Conservation (phyloP, 2,888 invertebrate genomes). For the Chaetogeoica ovagalla region DNA sequence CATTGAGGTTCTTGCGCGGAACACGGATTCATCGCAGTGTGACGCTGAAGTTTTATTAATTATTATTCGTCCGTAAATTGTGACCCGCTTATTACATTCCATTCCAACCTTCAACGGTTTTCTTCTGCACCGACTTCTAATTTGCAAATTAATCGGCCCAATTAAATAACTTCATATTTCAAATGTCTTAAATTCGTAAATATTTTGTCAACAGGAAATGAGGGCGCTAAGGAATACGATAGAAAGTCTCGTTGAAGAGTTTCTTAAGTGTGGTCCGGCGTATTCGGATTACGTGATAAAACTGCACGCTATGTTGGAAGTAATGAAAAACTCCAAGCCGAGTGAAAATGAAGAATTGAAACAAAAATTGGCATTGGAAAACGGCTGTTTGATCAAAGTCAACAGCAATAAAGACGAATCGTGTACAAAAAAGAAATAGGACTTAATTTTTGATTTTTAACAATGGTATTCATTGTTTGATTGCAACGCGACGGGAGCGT, state of each 20-base stretch:
- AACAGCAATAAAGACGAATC: slow-evolving; percentile 20
- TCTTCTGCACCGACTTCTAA: too few relatives aligned
- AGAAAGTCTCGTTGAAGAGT: slow-evolving; percentile 35
- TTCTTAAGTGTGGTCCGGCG: slow-evolving; percentile 30
- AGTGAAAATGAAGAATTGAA: slow-evolving; percentile 6
- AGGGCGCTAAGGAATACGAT: slow-evolving; percentile 4
- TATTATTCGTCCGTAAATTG: too few relatives aligned
- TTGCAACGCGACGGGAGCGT: background rate
- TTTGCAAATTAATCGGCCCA: too few relatives aligned
- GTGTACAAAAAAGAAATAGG: slow-evolving; percentile 10
- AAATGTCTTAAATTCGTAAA: background rate
- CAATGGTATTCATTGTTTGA: background rate
- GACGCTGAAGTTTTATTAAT: too few relatives aligned
- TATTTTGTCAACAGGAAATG: slow-evolving; percentile 25
- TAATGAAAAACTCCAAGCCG: slow-evolving; percentile 27
- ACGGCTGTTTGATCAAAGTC: slow-evolving; percentile 5
- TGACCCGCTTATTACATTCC: too few relatives aligned
- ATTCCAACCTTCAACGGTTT: too few relatives aligned
- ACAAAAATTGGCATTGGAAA: slow-evolving; percentile 9
- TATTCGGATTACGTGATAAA: slow-evolving; percentile 33
- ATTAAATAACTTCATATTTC: too few relatives aligned
- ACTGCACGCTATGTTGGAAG: slow-evolving; percentile 40
- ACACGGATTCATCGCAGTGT: too few relatives aligned
- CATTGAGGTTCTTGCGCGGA: too few relatives aligned
- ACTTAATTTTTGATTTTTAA: background rate